Evolutionary conservation across 2,113 vertebrate species (phyloP).

Genomic region (Craseonycteris thonglongyai): DNA sequence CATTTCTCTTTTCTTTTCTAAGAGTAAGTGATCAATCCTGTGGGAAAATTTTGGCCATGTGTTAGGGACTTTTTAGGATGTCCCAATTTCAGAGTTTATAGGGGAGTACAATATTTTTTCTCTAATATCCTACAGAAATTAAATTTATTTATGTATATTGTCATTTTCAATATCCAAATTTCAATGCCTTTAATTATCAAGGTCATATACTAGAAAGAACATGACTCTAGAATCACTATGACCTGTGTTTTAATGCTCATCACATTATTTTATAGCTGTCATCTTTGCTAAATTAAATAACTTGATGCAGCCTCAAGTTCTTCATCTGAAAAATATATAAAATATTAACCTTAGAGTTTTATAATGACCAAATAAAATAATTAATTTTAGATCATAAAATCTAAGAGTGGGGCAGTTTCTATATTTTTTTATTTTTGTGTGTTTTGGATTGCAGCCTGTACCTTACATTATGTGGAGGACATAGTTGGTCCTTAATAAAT

Average conservation of each 20-base stretch:
- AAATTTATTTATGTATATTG: neutral
- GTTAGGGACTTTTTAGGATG: neutral
- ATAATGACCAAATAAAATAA: neutral
- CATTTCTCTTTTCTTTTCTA: neutral
- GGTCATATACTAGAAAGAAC: neutral
- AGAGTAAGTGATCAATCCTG: neutral
- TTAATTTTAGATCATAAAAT: neutral
- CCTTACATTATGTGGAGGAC: neutral
- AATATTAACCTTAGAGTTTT: neutral
- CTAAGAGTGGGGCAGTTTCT: neutral
- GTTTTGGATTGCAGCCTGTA: neutral
- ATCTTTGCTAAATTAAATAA: neutral
- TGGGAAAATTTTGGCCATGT: neutral
- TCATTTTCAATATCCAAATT: neutral
- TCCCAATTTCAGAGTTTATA: neutral
- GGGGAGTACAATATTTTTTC: neutral
- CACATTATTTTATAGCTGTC: neutral
- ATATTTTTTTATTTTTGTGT: neutral
- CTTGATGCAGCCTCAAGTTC: neutral
- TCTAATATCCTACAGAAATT: neutral
- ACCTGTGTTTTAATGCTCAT: neutral
- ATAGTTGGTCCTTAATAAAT: neutral
- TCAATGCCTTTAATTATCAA: neutral
- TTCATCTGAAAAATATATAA: neutral
- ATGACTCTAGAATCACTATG: neutral